Conservation (phyloP, 2,888 invertebrate species). For the Hyles lineata region DNA sequence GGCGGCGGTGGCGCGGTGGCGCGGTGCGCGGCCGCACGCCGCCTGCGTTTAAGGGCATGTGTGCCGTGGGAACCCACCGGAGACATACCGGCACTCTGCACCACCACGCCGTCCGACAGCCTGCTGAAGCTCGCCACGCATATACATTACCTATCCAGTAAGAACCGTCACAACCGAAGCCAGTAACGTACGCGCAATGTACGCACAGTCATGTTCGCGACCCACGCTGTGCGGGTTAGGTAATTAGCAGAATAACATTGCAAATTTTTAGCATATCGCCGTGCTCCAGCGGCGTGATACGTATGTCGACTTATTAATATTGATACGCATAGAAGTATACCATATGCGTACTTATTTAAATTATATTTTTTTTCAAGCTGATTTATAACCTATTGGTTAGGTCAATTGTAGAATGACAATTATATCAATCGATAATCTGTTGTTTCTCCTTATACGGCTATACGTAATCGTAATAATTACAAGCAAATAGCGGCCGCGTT, state of each 20-base stretch:
- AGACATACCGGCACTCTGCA: constrained; percentile 43
- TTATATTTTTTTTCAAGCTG: constrained; percentile 27
- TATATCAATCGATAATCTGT: constrained; percentile 21
- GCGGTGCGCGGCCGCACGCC: constrained; percentile 45
- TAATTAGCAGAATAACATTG: constrained; percentile 60
- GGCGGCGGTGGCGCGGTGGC: constrained; percentile 9
- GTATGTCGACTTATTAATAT: constrained; percentile 61
- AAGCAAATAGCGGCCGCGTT: constrained; percentile 27
- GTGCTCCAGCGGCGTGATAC: constrained; percentile 54
- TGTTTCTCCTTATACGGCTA: constrained; percentile 27
- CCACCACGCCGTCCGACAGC: constrained; percentile 21
- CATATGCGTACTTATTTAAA: constrained; percentile 29
- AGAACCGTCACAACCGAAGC: not conserved
- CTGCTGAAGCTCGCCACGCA: constrained; percentile 16
- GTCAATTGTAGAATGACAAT: constrained; percentile 30
- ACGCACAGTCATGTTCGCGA: not conserved
- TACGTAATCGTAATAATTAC: constrained; percentile 20
- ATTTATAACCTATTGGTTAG: constrained; percentile 23
- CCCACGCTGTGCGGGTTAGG: constrained; percentile 24
- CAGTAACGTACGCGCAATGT: constrained; percentile 34
- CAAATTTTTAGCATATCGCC: constrained; percentile 63
- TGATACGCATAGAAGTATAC: constrained; percentile 51
- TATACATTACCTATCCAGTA: not conserved
- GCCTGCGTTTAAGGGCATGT: constrained; percentile 69
- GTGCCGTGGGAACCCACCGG: constrained; percentile 75